These are phyloP conservation scores for Oscheius sp. DNA, from an alignment of 2,888 invertebrate genomes.

Conservation along the genomic window DNA sequence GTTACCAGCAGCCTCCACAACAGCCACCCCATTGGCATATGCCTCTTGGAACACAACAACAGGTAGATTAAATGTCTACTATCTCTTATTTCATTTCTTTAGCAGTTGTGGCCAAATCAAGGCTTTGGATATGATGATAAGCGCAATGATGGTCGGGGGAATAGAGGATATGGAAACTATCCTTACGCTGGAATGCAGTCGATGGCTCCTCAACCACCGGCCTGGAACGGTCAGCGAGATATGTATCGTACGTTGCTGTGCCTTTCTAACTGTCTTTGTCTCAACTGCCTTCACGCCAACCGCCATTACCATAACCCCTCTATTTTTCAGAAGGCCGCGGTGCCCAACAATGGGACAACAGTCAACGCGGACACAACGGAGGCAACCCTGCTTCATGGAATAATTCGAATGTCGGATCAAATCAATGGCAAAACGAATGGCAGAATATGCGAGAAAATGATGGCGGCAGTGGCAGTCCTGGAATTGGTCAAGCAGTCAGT, in stretches of 20 bases:
- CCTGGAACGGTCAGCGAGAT: conserved; percentile 24
- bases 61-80: not conserved
- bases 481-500: not conserved
- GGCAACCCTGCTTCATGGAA: not conserved
- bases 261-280: not conserved
- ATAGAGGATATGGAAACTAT: no score
- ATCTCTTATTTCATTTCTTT: not conserved
- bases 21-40: conserved; percentile 6
- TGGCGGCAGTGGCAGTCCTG: conserved; percentile 1
- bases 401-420: not conserved
- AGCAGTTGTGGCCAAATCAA: conserved; percentile 18
- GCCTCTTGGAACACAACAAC: conserved; percentile 10
- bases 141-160: no score
- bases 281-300: not conserved
- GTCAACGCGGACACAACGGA: not conserved
- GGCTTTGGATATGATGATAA: conserved; percentile 13
- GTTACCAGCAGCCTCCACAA: conserved; percentile 2
- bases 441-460: conserved; percentile 1
- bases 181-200: conserved; percentile 4
- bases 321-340: not conserved
- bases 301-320: no score
- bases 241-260: conserved; percentile 19
- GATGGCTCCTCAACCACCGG: conserved; percentile 3
- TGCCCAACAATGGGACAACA: conserved; percentile 17
- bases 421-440: conserved; percentile 21